Percentiles rank a stretch among this genome's conserved stretches.
Conservation (phyloP, 2,113 vertebrate genomes). For the human region DNA sequence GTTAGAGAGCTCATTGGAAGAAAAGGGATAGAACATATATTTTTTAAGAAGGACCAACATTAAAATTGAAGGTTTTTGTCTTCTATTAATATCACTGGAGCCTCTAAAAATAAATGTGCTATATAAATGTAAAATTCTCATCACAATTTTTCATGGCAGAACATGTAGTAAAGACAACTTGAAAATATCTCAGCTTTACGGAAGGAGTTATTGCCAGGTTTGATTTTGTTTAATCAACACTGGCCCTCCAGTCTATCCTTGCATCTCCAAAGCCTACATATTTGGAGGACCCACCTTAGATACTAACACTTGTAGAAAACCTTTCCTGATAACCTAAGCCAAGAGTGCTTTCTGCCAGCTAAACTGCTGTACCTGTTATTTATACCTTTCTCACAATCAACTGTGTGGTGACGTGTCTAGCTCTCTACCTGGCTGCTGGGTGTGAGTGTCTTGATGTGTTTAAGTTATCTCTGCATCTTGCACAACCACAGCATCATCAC, state of each 20-base stretch:
- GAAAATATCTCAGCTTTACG: slow-evolving; percentile 63
- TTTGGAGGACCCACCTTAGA: not conserved
- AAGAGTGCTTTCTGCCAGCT: not conserved
- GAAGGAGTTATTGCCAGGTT: slow-evolving; percentile 35
- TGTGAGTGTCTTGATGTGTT: not conserved
- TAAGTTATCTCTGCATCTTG: not conserved
- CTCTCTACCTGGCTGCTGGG: too few species aligned
- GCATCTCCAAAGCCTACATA: not conserved
- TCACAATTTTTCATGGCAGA: slow-evolving; percentile 53
- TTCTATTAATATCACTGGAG: slow-evolving; percentile 62
- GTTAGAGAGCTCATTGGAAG: slow-evolving; percentile 56
- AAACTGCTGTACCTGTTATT: not conserved
- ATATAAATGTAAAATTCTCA: slow-evolving; percentile 51
- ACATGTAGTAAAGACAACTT: slow-evolving; percentile 62
- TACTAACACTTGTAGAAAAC: not conserved
- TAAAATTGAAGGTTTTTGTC: slow-evolving; percentile 62
- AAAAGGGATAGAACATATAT: not conserved
- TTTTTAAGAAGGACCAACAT: slow-evolving; percentile 35
- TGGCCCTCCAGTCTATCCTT: not conserved
- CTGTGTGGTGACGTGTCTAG: not conserved
- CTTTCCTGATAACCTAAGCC: not conserved
- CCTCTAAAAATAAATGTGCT: slow-evolving; percentile 75
- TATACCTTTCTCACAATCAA: not conserved
- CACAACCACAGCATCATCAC: not conserved
- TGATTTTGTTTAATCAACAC: slow-evolving; percentile 4